These are phyloP conservation scores for Onchidella celtica DNA, from an alignment of 2,888 invertebrate genomes.

Conservation along the genomic window DNA sequence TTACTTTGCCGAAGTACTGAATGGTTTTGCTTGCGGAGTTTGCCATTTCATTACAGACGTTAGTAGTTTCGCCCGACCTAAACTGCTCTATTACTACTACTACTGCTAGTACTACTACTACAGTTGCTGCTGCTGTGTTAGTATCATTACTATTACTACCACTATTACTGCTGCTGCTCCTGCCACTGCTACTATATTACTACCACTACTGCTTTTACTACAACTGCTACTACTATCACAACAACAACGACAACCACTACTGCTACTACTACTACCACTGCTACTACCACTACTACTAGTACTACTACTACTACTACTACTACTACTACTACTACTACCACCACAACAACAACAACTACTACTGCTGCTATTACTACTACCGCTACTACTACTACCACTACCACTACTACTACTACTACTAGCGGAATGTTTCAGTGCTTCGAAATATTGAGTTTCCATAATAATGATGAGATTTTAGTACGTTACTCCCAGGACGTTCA, in stretches of 20 bases:
- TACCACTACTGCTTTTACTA: too few relatives aligned
- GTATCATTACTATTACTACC: constrained; percentile 47
- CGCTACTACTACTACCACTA: neutral
- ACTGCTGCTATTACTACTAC: constrained; percentile 1
- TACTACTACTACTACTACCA: constrained; percentile 29
- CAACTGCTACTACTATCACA: too few relatives aligned
- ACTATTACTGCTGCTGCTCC: constrained; percentile 32
- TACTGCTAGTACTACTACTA: constrained; percentile 32
- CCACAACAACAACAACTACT: constrained; percentile 10
- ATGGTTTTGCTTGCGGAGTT: too few relatives aligned
- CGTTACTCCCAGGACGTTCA: too few relatives aligned
- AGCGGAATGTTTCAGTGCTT: too few relatives aligned
- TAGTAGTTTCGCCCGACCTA: too few relatives aligned
- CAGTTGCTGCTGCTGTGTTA: constrained; percentile 41
- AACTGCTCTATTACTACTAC: constrained; percentile 31
- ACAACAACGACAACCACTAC: too few relatives aligned
- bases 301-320: constrained; percentile 37
- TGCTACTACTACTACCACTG: constrained; percentile 42
- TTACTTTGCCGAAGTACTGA: too few relatives aligned
- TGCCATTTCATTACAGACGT: too few relatives aligned
- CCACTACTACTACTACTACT: too few relatives aligned
- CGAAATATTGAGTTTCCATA: too few relatives aligned
- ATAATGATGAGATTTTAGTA: too few relatives aligned
- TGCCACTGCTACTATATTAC: constrained; percentile 33
- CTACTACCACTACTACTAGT: constrained; percentile 28